These are phyloP conservation scores for Drosophila affinis DNA, from an alignment of 2,888 invertebrate genomes.

Conservation along the genomic window DNA sequence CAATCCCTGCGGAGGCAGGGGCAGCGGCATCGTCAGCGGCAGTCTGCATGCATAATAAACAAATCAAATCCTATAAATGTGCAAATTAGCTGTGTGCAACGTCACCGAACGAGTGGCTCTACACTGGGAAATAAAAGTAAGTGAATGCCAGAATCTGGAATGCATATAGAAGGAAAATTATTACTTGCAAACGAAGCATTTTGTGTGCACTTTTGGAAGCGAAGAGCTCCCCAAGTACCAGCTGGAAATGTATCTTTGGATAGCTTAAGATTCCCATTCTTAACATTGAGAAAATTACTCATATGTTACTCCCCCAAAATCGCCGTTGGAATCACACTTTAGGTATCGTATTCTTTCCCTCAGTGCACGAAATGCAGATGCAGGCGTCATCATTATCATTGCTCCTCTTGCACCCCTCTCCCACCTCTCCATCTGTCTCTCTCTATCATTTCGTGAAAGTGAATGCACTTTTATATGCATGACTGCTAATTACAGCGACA, in stretches of 20 bases:
- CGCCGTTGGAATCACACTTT: not conserved
- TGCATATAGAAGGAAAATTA: not conserved
- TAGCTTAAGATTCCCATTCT: too few relatives aligned
- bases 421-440: conserved; percentile 2
- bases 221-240: too few relatives aligned
- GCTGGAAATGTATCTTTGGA: too few relatives aligned
- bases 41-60: conserved; percentile 64
- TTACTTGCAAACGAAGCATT: too few relatives aligned
- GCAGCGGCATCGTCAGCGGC: not conserved
- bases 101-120: conserved; percentile 54
- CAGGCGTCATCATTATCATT: conserved; percentile 50
- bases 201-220: too few relatives aligned
- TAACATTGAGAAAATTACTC: not conserved
- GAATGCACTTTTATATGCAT: conserved; percentile 78
- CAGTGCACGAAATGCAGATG: conserved; percentile 11
- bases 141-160: not conserved
- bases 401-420: conserved; percentile 12
- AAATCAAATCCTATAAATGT: conserved; percentile 75
- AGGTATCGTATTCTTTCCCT: not conserved
- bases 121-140: not conserved
- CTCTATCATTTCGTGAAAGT: conserved; percentile 66
- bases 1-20: not conserved
- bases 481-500: conserved; percentile 73
- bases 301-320: not conserved
- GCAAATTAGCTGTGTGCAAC: conserved; percentile 66